Evolutionary conservation across 2,888 invertebrate genomes (phyloP).

Genomic region (Eugnorisma glareosa): DNA sequence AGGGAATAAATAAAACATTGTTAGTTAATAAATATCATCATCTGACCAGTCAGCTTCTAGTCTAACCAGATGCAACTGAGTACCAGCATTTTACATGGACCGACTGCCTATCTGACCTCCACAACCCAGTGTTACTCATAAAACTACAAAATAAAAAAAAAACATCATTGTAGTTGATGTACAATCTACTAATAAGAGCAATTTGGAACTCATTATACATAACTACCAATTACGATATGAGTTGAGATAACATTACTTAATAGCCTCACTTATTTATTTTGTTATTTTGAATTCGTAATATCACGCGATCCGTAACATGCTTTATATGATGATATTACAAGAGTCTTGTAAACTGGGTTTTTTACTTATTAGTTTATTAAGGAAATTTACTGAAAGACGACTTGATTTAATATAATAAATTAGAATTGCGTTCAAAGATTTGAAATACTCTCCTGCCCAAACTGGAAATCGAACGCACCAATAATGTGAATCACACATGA

Average conservation of each 20-base stretch:
- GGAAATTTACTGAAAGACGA: too few relatives aligned
- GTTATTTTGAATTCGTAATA: slow-evolving; percentile 23
- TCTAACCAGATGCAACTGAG: too few relatives aligned
- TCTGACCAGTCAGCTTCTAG: too few relatives aligned
- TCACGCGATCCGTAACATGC: slow-evolving; percentile 33
- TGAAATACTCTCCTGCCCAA: too few relatives aligned
- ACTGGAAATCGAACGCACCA: too few relatives aligned
- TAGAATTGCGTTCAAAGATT: too few relatives aligned
- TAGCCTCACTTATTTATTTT: slow-evolving; percentile 33
- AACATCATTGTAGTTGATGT: neutral
- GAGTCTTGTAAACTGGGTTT: neutral
- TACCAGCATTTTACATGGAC: too few relatives aligned
- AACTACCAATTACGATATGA: slow-evolving; percentile 31
- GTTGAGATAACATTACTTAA: slow-evolving; percentile 31
- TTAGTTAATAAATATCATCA: neutral
- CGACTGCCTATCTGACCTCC: too few relatives aligned
- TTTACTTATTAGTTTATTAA: too few relatives aligned
- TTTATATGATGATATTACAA: neutral
- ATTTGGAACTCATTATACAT: slow-evolving; percentile 38
- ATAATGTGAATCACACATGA: too few relatives aligned
- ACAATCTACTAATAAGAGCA: slow-evolving; percentile 41
- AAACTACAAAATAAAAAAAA: neutral
- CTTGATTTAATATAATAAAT: too few relatives aligned
- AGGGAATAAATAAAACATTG: neutral
- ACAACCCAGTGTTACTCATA: neutral